Evolutionary conservation across 2,797 vertebrate genomes (phyloP), one percentile per base, ranked within the genome.

Genomic region (Rhinoraja longicauda): DNA sequence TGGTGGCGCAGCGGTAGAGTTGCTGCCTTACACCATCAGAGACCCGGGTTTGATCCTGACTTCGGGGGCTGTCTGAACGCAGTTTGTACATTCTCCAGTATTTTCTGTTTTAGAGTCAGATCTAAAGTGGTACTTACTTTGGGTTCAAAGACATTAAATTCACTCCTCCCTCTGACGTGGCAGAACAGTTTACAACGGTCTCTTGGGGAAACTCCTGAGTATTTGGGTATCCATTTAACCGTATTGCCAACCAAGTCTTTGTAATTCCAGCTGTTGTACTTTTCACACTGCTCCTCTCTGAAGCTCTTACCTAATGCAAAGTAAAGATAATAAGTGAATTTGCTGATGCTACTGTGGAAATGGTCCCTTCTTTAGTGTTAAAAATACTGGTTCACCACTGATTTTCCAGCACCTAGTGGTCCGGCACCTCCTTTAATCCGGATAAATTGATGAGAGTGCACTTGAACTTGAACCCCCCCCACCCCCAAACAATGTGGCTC

Each of bases 171-270:
- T 78, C 96, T 97, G 93, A 97, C 97, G 93, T 97, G 95, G 96
- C 99, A 99, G 95, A 98, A 97, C 93, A 99, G 97, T 93, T 99
- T 99, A 94, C 99, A 99, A 1, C 98, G 95, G 95, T 99, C 99
- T 75, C 98, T 96, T 13, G 98, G 98, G 1, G 98, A 98, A 79
- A 99, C 98, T 0, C 98, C 98, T 0, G 98, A 95, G 0, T 98
- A 99, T 94, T 99, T 99, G 21, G 98, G 99, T 93, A 99, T 98
- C 99, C 99, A 99, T 94, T 98, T 96, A 93, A 98, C 96, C 75
- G 94, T 94, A 36, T 97, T 98, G 19, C 98, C 98, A 0, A 96
- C 96, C 93, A 95, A 70, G 84, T 99, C 98, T 0, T 98, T 96
- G 93, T 97, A 96, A 95, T 96, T 97, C 93, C 96, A 96, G 94